Percentiles rank a stretch among this genome's conserved stretches.
Evolutionary conservation across 1,140 invertebrate species (phyloP).

Genomic region (Neodiprion virginianus): DNA sequence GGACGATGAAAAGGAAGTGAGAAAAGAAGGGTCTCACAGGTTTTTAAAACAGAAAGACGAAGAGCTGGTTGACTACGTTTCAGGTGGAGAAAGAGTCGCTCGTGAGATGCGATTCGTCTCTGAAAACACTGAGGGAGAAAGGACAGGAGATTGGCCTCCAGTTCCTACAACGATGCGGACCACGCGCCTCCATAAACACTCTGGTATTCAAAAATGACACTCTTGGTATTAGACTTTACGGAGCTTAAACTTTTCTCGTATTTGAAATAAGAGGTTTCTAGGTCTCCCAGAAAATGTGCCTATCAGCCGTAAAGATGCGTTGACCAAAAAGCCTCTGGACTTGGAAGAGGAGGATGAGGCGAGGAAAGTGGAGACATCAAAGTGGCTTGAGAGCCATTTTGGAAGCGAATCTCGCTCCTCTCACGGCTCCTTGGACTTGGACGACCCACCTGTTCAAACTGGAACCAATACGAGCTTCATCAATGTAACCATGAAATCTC

Average conservation of each 20-base stretch:
- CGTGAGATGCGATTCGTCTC: constrained; percentile 80
- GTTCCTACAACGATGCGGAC: constrained; percentile 42
- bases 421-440: constrained; percentile 68
- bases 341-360: constrained; percentile 89
- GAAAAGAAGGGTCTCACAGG: constrained; percentile 65
- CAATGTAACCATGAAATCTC: constrained; percentile 80
- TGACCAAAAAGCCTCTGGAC: constrained; percentile 80
- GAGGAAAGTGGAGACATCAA: constrained; percentile 85
- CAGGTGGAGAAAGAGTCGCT: constrained; percentile 74
- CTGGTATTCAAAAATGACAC: constrained; percentile 17
- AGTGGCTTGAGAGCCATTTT: constrained; percentile 89
- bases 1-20: constrained; percentile 59
- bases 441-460: constrained; percentile 46
- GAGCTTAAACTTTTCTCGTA: not conserved
- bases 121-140: constrained; percentile 75
- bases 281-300: constrained; percentile 45
- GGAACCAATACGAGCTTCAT: constrained; percentile 73
- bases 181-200: constrained; percentile 41
- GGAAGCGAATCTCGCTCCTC: constrained; percentile 84
- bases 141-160: constrained; percentile 53
- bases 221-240: not conserved
- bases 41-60: constrained; percentile 65
- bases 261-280: constrained; percentile 43
- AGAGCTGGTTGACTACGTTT: constrained; percentile 78
- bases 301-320: constrained; percentile 76